A percentile compares a stretch with the other conserved stretches of the same genome.
Evolutionary conservation across 2,888 invertebrate genomes (phyloP).

Genomic region (Caenorhabditis drosophilae): DNA sequence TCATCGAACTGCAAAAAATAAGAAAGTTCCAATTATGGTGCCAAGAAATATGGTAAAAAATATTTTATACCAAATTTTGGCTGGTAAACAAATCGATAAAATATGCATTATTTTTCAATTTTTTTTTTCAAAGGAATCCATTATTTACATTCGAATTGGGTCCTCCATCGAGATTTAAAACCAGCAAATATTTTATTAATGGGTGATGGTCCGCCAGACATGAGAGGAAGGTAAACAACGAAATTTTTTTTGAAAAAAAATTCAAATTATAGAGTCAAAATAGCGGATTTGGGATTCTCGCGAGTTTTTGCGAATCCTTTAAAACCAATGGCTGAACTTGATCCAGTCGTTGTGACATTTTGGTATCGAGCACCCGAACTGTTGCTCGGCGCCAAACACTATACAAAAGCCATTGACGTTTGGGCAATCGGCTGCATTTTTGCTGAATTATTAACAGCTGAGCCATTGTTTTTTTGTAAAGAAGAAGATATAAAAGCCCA

Average conservation of each 20-base stretch:
- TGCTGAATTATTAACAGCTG: slow-evolving; percentile 95
- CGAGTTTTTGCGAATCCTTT: slow-evolving; percentile 94
- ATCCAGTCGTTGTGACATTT: slow-evolving; percentile 98
- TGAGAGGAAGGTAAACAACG: slow-evolving; percentile 90
- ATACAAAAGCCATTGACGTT: slow-evolving; percentile 69
- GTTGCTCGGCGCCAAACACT: slow-evolving; percentile 71
- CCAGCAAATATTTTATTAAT: slow-evolving; percentile 94
- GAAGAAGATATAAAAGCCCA: slow-evolving; percentile 99
- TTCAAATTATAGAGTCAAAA: too few species aligned
- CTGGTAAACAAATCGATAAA: slow-evolving; percentile 74
- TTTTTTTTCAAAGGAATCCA: slow-evolving; percentile 82
- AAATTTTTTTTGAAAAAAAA: too few species aligned
- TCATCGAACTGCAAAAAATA: slow-evolving; percentile 87
- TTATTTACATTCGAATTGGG: slow-evolving; percentile 98
- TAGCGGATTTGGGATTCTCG: slow-evolving; percentile 98
- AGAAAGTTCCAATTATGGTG: slow-evolving; percentile 44
- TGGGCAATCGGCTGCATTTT: slow-evolving; percentile 82
- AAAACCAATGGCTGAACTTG: slow-evolving; percentile 94
- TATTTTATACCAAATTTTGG: slow-evolving; percentile 92
- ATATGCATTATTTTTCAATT: too few species aligned
- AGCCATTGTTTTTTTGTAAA: slow-evolving; percentile 97
- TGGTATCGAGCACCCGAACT: slow-evolving; percentile 95
- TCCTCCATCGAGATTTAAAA: slow-evolving; percentile 87
- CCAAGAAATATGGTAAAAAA: slow-evolving; percentile 85
- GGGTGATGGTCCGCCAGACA: slow-evolving; percentile 87